Evolutionary conservation across 2,888 invertebrate genomes (phyloP).

Genomic region (Epinotia bilunana): DNA sequence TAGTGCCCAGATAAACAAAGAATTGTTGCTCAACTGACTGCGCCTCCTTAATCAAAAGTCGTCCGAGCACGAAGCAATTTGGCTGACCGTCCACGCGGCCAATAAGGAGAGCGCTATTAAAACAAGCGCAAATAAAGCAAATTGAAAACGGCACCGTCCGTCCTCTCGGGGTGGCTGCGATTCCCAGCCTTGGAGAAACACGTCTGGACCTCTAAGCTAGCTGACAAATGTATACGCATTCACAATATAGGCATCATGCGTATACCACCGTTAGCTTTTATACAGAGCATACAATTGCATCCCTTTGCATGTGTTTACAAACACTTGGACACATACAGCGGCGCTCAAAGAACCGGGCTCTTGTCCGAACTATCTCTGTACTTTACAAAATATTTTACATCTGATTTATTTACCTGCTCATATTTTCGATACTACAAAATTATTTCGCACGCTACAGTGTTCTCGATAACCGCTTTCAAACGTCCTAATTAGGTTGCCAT

Average conservation of each 20-base stretch:
- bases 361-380: not conserved
- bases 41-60: conserved; percentile 80
- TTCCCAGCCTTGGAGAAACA: conserved; percentile 46
- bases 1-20: conserved; percentile 38
- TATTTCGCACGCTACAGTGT: conserved; percentile 55
- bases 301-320: too few relatives aligned
- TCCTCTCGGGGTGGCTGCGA: conserved; percentile 59
- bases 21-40: conserved; percentile 63
- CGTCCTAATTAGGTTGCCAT: conserved; percentile 51
- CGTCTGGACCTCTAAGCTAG: conserved; percentile 33
- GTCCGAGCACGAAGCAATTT: conserved; percentile 82
- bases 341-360: too few relatives aligned
- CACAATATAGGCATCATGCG: not conserved
- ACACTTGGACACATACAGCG: too few relatives aligned
- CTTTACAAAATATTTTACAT: not conserved
- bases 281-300: too few relatives aligned
- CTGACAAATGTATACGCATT: conserved; percentile 1
- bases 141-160: conserved; percentile 79
- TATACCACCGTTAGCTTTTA: not conserved
- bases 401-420: not conserved
- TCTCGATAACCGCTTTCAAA: conserved; percentile 49
- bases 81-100: conserved; percentile 75
- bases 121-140: conserved; percentile 84
- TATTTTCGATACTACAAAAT: conserved; percentile 53
- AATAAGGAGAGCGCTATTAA: conserved; percentile 83